Evolutionary conservation across 2,113 vertebrate species (phyloP).

Genomic region (Elgaria multicarinata): DNA sequence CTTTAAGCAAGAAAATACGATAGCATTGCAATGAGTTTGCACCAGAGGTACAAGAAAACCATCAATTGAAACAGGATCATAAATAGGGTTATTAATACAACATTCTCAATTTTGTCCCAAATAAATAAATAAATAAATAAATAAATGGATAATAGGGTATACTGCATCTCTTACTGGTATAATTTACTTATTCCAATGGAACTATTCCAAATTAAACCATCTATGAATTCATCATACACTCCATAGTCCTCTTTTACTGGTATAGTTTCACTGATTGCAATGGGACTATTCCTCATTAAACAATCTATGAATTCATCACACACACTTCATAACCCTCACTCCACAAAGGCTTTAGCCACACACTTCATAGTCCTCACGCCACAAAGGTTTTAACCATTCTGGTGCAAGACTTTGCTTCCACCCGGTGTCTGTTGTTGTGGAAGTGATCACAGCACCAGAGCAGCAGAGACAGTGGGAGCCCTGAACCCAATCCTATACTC

Average conservation of each 20-base stretch:
- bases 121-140: neutral
- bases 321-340: too few species aligned
- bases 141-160: neutral
- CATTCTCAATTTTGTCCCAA: too few species aligned
- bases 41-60: neutral
- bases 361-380: neutral
- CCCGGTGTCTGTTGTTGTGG: neutral
- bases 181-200: neutral
- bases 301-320: too few species aligned
- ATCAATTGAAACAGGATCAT: neutral
- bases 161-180: neutral
- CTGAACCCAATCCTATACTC: neutral
- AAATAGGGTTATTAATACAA: neutral
- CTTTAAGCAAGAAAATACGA: neutral
- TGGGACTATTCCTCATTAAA: too few species aligned
- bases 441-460: neutral
- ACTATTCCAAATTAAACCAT: neutral
- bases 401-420: neutral
- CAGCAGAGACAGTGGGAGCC: neutral
- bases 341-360: too few species aligned
- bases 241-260: too few species aligned
- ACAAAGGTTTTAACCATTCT: neutral
- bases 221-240: neutral
- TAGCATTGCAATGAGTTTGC: neutral
- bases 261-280: too few species aligned